Base-by-base conservation (phyloP, 1,140 invertebrate genomes). In the Pachyrhynchus sulphureomaculatus region DNA sequence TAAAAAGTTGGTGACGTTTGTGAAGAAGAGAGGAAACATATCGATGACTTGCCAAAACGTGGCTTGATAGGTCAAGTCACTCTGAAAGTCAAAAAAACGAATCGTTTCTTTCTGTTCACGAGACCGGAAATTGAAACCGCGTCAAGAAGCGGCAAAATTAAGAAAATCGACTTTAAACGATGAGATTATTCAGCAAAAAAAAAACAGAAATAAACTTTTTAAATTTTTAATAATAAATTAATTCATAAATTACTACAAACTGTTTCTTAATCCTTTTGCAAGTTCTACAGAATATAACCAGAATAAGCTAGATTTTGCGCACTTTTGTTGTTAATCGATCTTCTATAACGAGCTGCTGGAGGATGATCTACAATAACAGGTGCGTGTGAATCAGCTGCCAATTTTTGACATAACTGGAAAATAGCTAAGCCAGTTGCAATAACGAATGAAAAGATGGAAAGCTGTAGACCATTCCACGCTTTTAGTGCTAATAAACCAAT, bases 321-420 rank as follows among this genome's bases (percentile, higher is more conserved):
- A 39, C 80, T 68, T n/a, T n/a, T n/a, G 24, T 80, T 80, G 59
- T 86, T 82, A 36, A 83, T 83, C 36, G 39, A 49, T 23, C 37
- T 45, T 33, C 26, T 49, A 85, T 67, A 54, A 71, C 47, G 56
- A 66, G 59, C 61, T 67, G 57, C 58, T 67, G 74, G 64, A 36
- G 62, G 71, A 89, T 2, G 86, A 85, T 39, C 86, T 87, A 69
- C 88, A 87, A 20, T 86, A 84, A 26, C 86, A 73, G 81, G 81
- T 1, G 86, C 83, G 62, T 88, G 86, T 49, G 84, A 80, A 74
- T 90, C 88, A 59, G 87, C 82, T 33, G 88, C 88, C 64, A 92
- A 88, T 82, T 93, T 93, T 75, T 91, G 91, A 81, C 89, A 92
- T 36, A 93, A 79, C 75, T 92, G 89, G 84, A 92, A 92, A 75